Evolutionary conservation across 2,113 vertebrate species (phyloP).

Genomic region (Tursiops truncatus): DNA sequence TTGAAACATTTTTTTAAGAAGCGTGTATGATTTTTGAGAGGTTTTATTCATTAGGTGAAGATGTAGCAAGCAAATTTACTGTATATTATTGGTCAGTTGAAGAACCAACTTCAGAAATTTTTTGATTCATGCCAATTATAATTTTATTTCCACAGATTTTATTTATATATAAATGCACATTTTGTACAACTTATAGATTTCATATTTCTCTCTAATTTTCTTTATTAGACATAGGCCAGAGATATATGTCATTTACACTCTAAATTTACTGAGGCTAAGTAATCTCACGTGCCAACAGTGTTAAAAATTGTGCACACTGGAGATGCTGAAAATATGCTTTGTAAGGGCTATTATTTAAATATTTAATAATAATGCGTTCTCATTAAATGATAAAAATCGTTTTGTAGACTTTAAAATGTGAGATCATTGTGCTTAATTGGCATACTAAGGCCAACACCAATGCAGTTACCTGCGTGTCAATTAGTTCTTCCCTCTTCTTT

Average conservation of each 20-base stretch:
- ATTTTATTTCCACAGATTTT: neutral
- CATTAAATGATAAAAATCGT: slow-evolving; percentile 23
- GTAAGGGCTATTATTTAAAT: neutral
- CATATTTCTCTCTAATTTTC: neutral
- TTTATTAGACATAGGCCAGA: neutral
- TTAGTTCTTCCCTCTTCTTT: neutral
- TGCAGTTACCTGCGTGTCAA: neutral
- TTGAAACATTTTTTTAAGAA: neutral
- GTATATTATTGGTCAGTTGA: neutral
- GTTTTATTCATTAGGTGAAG: slow-evolving; percentile 29
- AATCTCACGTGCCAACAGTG: neutral
- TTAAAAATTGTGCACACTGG: neutral
- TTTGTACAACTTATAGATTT: neutral
- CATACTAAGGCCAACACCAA: slow-evolving; percentile 41
- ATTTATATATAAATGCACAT: neutral
- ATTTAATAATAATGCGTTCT: neutral
- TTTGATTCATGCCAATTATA: neutral
- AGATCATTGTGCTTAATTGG: neutral
- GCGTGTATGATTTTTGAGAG: neutral
- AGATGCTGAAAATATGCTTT: neutral
- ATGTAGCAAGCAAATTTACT: neutral
- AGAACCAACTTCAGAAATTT: neutral
- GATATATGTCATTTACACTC: neutral
- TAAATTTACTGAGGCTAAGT: neutral
- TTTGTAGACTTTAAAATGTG: slow-evolving; percentile 29